Conservation (phyloP, 35 echinoderm and acorn worm genomes). For the Nesometra sesokonis region DNA sequence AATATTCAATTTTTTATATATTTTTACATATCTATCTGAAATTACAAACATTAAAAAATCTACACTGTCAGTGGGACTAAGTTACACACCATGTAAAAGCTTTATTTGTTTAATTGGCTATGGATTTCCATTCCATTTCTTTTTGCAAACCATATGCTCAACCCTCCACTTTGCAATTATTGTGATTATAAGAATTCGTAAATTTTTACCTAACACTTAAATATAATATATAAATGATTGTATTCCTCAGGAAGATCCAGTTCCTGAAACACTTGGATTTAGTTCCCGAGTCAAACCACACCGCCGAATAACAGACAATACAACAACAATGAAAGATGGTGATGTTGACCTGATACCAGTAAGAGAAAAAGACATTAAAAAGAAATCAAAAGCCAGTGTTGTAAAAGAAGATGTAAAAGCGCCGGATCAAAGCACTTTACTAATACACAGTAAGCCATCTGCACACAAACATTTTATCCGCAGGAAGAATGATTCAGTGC, state of each 20-base stretch:
- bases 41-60: too few species aligned
- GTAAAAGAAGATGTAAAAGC: neutral
- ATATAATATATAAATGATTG: too few species aligned
- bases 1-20: too few species aligned
- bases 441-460: slow-evolving; percentile 28
- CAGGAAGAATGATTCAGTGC: slow-evolving; percentile 50
- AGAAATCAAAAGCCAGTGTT: neutral
- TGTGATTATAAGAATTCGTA: too few species aligned
- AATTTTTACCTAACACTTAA: too few species aligned
- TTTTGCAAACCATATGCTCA: too few species aligned
- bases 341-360: neutral
- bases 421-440: neutral
- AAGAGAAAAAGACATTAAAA: neutral
- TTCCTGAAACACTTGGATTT: slow-evolving; percentile 49
- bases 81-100: too few species aligned
- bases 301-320: slow-evolving; percentile 18
- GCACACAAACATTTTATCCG: slow-evolving; percentile 71
- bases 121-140: too few species aligned
- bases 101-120: too few species aligned
- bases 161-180: too few species aligned
- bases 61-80: too few species aligned
- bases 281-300: slow-evolving; percentile 52
- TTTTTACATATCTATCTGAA: too few species aligned
- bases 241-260: neutral
- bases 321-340: neutral